These are phyloP conservation scores for Probaryconus sp. DNA, from an alignment of 1,140 invertebrate genomes.

Conservation along the genomic window DNA sequence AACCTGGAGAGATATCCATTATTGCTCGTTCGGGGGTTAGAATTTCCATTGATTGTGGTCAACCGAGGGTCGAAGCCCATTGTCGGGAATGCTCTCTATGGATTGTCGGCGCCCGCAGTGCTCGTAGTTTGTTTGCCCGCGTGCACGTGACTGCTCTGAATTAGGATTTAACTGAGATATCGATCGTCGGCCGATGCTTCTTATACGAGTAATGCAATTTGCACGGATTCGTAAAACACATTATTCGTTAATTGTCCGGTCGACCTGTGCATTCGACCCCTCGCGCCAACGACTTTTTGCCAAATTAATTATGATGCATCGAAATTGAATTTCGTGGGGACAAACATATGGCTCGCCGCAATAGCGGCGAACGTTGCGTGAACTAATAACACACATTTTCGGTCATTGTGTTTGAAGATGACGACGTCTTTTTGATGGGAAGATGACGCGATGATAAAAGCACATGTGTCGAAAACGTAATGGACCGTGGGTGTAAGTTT, in stretches of 20 bases:
- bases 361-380: too few relatives aligned
- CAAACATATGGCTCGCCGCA: too few relatives aligned
- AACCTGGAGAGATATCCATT: conserved; percentile 58
- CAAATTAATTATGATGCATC: too few relatives aligned
- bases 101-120: conserved; percentile 57
- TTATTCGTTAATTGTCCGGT: conserved; percentile 37
- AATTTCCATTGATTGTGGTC: conserved; percentile 70
- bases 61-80: conserved; percentile 65
- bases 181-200: conserved; percentile 60
- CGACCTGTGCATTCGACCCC: neutral
- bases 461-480: conserved; percentile 65
- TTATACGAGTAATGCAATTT: conserved; percentile 48
- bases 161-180: conserved; percentile 68
- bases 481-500: conserved; percentile 72
- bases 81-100: conserved; percentile 59
- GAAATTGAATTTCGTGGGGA: too few relatives aligned
- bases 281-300: conserved; percentile 10
- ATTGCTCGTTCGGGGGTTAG: conserved; percentile 61
- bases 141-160: conserved; percentile 70
- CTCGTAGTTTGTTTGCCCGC: conserved; percentile 66
- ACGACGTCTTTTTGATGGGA: conserved; percentile 9
- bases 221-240: conserved; percentile 47
- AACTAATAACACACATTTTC: too few relatives aligned
- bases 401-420: conserved; percentile 3
- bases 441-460: conserved; percentile 37